Conservation (phyloP, 1,140 invertebrate genomes). For the Drosophila insularis region DNA sequence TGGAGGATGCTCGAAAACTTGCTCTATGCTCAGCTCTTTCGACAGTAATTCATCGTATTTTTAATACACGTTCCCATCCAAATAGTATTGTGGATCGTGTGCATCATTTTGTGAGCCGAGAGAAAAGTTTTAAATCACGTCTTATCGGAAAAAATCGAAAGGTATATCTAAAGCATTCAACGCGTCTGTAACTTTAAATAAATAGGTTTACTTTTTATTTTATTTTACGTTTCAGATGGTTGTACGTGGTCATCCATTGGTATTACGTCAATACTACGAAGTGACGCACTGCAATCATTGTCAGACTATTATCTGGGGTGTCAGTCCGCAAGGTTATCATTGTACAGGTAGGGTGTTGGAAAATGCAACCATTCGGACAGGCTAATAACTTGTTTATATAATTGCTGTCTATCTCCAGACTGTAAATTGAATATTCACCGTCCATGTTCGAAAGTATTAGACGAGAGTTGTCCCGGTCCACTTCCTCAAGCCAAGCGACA, state of each 20-base stretch:
- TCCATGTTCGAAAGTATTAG: slow-evolving; percentile 90
- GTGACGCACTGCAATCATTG: slow-evolving; percentile 97
- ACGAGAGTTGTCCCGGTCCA: slow-evolving; percentile 93
- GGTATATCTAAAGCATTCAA: slow-evolving; percentile 40
- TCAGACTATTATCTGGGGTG: slow-evolving; percentile 95
- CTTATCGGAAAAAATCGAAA: slow-evolving; percentile 89
- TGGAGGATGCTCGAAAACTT: slow-evolving; percentile 86
- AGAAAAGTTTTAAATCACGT: slow-evolving; percentile 90
- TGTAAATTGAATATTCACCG: slow-evolving; percentile 95
- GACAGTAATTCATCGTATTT: slow-evolving; percentile 86
- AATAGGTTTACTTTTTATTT: not conserved
- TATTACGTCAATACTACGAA: slow-evolving; percentile 93
- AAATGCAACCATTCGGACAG: not conserved
- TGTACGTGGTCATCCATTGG: slow-evolving; percentile 94
- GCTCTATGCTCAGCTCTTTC: slow-evolving; percentile 90
- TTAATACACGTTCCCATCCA: slow-evolving; percentile 74
- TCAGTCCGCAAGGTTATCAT: slow-evolving; percentile 96
- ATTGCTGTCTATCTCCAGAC: slow-evolving; percentile 84
- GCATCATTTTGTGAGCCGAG: slow-evolving; percentile 91
- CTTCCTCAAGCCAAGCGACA: slow-evolving; percentile 86
- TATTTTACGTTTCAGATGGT: slow-evolving; percentile 85
- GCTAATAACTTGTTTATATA: not conserved
- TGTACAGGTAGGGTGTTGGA: slow-evolving; percentile 85
- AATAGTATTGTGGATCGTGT: slow-evolving; percentile 83
- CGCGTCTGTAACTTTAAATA: not conserved